A percentile compares a stretch with the other conserved stretches of the same genome.
Evolutionary conservation across 2,797 vertebrate genomes (phyloP).

Genomic region (Limosa lapponica): DNA sequence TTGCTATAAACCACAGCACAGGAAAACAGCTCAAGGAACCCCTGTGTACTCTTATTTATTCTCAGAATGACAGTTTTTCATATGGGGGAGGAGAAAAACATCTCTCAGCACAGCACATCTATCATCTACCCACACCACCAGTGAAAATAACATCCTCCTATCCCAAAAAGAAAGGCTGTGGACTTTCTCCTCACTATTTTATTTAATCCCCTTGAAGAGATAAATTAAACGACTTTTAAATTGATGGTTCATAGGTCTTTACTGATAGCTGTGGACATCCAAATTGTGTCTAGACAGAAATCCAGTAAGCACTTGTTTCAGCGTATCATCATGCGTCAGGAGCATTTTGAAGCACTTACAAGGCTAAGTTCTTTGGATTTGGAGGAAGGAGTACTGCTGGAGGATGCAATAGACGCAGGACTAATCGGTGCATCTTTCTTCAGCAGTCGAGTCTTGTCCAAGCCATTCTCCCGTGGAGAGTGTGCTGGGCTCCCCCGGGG

Average conservation of each 20-base stretch:
- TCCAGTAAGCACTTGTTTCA: background rate
- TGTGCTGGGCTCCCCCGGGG: conserved; percentile 94
- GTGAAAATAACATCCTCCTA: conserved; percentile 20
- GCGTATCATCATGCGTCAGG: background rate
- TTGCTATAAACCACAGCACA: conserved; percentile 66
- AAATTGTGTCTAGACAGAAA: background rate
- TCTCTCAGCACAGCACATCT: conserved; percentile 30
- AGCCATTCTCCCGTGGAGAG: conserved; percentile 96
- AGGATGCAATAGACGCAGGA: conserved; percentile 96
- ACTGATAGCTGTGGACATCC: background rate
- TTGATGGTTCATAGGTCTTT: background rate
- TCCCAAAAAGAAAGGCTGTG: background rate
- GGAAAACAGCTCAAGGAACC: conserved; percentile 57
- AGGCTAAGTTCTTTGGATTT: conserved; percentile 99
- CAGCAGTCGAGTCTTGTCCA: conserved; percentile 94
- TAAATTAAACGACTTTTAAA: conserved; percentile 2
- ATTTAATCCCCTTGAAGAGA: background rate
- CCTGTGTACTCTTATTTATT: conserved; percentile 59
- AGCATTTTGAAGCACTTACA: conserved; percentile 81
- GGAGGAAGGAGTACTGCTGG: conserved; percentile 97
- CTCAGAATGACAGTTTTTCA: conserved; percentile 34
- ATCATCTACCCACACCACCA: conserved; percentile 29
- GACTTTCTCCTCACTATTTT: background rate
- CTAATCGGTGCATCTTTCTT: conserved; percentile 99
- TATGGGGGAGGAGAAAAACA: conserved; percentile 29